A percentile compares a stretch with the other conserved stretches of the same genome.
Evolutionary conservation across 1,140 invertebrate species (phyloP).

Genomic region (Anoplolepis gracilipes): DNA sequence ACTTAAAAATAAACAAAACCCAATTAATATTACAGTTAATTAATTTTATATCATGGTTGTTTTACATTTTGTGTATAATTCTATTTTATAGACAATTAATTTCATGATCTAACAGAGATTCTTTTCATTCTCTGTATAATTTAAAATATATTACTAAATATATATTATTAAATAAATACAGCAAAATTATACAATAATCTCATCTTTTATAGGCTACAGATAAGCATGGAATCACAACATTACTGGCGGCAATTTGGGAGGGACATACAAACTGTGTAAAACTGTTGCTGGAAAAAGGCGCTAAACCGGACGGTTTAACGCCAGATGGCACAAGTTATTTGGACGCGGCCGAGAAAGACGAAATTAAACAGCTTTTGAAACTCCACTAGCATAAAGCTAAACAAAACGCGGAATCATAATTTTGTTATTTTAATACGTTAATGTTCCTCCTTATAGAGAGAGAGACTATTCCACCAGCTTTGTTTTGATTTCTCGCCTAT

Average conservation of each 20-base stretch:
- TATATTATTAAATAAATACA: no score
- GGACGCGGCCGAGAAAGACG: constrained; percentile 96
- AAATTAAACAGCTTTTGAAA: constrained; percentile 93
- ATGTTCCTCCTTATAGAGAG: constrained; percentile 81
- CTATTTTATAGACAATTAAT: neutral
- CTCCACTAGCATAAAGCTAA: constrained; percentile 82
- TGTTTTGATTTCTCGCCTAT: constrained; percentile 80
- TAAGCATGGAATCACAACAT: constrained; percentile 96
- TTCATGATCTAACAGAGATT: no score
- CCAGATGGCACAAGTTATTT: constrained; percentile 95
- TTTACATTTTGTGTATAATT: neutral
- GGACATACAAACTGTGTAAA: constrained; percentile 97
- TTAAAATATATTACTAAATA: neutral
- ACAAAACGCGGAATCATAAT: constrained; percentile 76
- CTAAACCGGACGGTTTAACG: constrained; percentile 92
- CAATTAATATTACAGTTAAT: constrained; percentile 14
- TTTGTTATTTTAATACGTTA: constrained; percentile 83
- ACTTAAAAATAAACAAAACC: constrained; percentile 4
- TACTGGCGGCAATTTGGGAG: constrained; percentile 98
- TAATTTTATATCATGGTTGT: neutral
- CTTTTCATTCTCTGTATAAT: neutral
- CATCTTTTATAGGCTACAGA: constrained; percentile 90
- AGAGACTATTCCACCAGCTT: constrained; percentile 79
- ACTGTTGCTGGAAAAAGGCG: constrained; percentile 94
- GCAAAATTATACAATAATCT: constrained; percentile 13